Percentiles rank a stretch among this genome's conserved stretches.
Conservation (phyloP, 2,888 invertebrate species). For the Phasia obesa region DNA sequence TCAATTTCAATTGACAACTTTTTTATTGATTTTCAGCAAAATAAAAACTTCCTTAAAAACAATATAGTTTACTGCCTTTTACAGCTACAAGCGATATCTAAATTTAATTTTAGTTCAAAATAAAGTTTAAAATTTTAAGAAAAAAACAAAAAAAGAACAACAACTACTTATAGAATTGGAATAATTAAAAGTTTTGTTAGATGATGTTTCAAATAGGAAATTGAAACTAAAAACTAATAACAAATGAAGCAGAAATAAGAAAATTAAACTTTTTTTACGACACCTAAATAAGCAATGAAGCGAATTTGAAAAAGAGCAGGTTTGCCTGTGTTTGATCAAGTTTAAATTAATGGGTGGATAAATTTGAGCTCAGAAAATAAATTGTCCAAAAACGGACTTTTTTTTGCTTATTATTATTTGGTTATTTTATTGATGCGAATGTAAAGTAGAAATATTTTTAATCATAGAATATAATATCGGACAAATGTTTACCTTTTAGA, state of each 20-base stretch:
- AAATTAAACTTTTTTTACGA: background rate
- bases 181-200: constrained; percentile 6
- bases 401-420: no score
- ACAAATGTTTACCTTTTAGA: no score
- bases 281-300: background rate
- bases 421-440: no score
- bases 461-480: no score
- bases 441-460: no score
- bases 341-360: no score
- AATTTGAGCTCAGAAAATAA: no score
- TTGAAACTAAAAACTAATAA: constrained; percentile 7
- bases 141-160: background rate
- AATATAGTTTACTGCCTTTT: background rate
- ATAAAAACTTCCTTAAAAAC: background rate
- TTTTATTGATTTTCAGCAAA: background rate
- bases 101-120: background rate
- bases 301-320: no score
- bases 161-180: background rate
- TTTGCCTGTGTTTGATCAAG: no score
- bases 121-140: background rate
- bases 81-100: background rate
- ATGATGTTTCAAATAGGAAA: constrained; percentile 6
- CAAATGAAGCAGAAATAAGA: background rate
- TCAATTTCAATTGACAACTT: constrained; percentile 6
- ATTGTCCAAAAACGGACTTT: no score